Evolutionary conservation across 53 echinoderm and acorn worm genomes (phyloP).

Genomic region (Zoroaster sp.): DNA sequence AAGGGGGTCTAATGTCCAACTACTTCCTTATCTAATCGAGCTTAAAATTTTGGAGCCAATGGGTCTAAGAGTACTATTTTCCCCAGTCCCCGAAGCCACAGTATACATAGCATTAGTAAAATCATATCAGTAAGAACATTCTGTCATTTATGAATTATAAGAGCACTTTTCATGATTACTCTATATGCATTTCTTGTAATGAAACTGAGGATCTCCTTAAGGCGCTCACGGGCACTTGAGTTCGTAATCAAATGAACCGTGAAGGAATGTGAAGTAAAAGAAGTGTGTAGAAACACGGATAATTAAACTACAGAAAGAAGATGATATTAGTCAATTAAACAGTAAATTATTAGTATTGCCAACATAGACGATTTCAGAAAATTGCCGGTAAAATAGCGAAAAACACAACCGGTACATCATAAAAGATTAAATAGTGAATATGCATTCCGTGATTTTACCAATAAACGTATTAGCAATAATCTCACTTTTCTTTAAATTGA

Average conservation of each 20-base stretch:
- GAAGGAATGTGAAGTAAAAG: too few species aligned
- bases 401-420: too few species aligned
- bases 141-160: background rate
- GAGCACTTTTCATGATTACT: background rate
- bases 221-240: background rate
- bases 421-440: too few species aligned
- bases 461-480: too few species aligned
- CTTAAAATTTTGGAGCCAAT: background rate
- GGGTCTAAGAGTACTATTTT: background rate
- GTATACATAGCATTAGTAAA: background rate
- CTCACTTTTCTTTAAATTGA: too few species aligned
- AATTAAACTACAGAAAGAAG: too few species aligned
- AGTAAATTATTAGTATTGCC: too few species aligned
- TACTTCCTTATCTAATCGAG: background rate
- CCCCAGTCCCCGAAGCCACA: background rate
- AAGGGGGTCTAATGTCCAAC: background rate
- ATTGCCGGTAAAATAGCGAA: too few species aligned
- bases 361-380: too few species aligned
- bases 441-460: too few species aligned
- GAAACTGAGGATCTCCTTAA: background rate
- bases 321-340: too few species aligned
- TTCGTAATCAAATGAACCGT: background rate
- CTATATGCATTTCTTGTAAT: background rate
- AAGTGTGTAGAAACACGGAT: too few species aligned
- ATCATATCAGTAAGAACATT: background rate